Percentiles rank a stretch among this genome's conserved stretches.
phyloP scores from a whole-genome alignment of 2,888 invertebrate genomes.

The Sarcophaga carnaria region DNA sequence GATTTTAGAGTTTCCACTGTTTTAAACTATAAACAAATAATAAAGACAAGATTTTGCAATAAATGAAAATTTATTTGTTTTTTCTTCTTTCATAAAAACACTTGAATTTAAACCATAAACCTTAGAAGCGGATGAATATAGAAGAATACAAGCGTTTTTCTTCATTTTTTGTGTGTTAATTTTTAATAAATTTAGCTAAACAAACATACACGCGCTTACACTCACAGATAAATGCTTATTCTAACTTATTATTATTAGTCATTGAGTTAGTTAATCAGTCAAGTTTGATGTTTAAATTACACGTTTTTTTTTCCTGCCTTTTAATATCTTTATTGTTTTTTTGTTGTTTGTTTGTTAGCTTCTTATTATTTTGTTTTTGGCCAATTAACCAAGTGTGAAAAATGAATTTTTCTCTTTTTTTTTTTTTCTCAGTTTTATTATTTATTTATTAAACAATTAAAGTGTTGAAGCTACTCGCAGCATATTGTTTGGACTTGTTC shows the following conservation, averaged over 20 bases:
- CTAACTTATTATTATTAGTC: slow-evolving; percentile 29
- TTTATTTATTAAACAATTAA: slow-evolving; percentile 14
- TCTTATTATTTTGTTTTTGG: slow-evolving; percentile 34
- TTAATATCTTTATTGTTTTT: not conserved
- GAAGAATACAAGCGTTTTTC: slow-evolving; percentile 5
- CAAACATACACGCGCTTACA: not conserved
- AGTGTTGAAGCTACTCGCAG: slow-evolving; percentile 10
- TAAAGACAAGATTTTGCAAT: slow-evolving; percentile 61
- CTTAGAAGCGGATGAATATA: not conserved
- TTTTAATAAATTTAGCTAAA: slow-evolving; percentile 2
- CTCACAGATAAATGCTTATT: slow-evolving; percentile 1
- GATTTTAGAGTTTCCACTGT: slow-evolving; percentile 37
- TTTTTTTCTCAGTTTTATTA: slow-evolving; percentile 14
- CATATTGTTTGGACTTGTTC: too few relatives aligned
- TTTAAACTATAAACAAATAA: not conserved
- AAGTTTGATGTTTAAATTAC: slow-evolving; percentile 39
- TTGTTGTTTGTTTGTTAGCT: slow-evolving; percentile 10
- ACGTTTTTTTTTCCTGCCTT: slow-evolving; percentile 8
- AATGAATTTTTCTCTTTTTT: slow-evolving; percentile 14
- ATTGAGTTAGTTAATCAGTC: slow-evolving; percentile 41
- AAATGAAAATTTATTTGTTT: slow-evolving; percentile 51
- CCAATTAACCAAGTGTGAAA: slow-evolving; percentile 65
- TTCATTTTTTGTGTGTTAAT: not conserved
- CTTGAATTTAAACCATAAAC: slow-evolving; percentile 36
- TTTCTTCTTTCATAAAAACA: slow-evolving; percentile 32